Evolutionary conservation across 1,140 invertebrate genomes (phyloP), one percentile per base, ranked within the genome.

Genomic region (Anastrepha obliqua): DNA sequence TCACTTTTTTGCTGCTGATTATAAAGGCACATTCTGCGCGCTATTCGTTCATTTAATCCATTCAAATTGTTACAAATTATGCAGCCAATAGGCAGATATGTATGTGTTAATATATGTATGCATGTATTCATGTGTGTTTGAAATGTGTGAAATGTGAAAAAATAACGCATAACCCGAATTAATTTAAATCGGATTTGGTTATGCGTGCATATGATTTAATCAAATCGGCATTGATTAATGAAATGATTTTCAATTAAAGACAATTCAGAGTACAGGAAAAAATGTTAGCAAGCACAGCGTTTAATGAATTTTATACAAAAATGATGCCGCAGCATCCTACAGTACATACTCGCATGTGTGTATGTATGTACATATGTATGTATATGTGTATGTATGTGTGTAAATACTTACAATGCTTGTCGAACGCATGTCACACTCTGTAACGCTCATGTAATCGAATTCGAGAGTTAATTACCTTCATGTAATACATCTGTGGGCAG

Each of bases 151-250:
- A 55, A 55, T 8, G 11, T 8, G 51, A 17, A 81, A 20, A 47
- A 51, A 17, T 51, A 55, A 42, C 17, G 20, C 47, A 55, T 55
- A 81, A 9, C 74, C 74, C 74, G 74, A 81, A 81, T 81, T 81
- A 81, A 81, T 81, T 81, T 81, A 81, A 81, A 81, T 81, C 74
- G 74, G 74, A 81, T 81, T 81, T 81, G 74, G 74, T 81, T 81
- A 81, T 55, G 44, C 51, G 42, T 81, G 74, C 20, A 81, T 81
- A 81, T 81, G 51, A 81, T 81, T 81, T 81, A 81, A 58, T 81
- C 20, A 81, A 51, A 81, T 81, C 51, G 20, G 20, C 44, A 58
- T 81, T 81, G 74, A 81, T 81, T 81, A 81, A 81, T 58, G 74
- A 55, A 81, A 81, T 81, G 47, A 55, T 81, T 81, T 81, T 81